phyloP scores from a whole-genome alignment of 2,113 vertebrate species.

The Mungos mungo region DNA sequence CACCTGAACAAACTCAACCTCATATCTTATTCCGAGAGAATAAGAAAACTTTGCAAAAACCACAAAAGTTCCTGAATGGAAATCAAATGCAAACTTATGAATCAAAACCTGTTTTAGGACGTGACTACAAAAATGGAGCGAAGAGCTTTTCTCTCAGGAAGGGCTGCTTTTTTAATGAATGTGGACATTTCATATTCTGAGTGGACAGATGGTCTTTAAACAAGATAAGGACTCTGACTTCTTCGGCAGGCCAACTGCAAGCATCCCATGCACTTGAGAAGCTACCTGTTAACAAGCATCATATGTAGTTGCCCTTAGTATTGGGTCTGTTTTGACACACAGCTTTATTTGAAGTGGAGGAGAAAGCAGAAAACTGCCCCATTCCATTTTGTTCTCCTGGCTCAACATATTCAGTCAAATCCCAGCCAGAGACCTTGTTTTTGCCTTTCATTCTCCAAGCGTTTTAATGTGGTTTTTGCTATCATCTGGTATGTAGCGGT shows the following conservation, averaged over 20 bases:
- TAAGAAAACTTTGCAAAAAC: constrained; percentile 80
- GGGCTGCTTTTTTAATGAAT: constrained; percentile 62
- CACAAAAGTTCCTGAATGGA: constrained; percentile 78
- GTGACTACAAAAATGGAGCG: constrained; percentile 52
- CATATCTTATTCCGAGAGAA: constrained; percentile 82
- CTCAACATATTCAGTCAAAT: neutral
- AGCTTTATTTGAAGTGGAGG: neutral
- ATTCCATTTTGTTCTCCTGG: constrained; percentile 7
- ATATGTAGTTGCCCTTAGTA: constrained; percentile 38
- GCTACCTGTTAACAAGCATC: constrained; percentile 20
- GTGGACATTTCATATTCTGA: constrained; percentile 61
- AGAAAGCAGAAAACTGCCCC: neutral
- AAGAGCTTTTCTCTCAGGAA: constrained; percentile 58
- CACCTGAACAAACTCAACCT: constrained; percentile 84
- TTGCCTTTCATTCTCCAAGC: neutral
- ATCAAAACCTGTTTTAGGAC: constrained; percentile 72
- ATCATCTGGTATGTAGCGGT: neutral
- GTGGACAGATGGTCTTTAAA: constrained; percentile 78
- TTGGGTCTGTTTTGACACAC: constrained; percentile 51
- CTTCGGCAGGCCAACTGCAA: constrained; percentile 42
- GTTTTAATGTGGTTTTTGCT: neutral
- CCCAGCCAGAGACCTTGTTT: neutral
- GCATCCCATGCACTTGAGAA: neutral
- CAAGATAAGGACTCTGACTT: constrained; percentile 58
- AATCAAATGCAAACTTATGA: constrained; percentile 75